Base-by-base conservation (phyloP, 1,140 invertebrate species). In the Spodoptera litura region DNA sequence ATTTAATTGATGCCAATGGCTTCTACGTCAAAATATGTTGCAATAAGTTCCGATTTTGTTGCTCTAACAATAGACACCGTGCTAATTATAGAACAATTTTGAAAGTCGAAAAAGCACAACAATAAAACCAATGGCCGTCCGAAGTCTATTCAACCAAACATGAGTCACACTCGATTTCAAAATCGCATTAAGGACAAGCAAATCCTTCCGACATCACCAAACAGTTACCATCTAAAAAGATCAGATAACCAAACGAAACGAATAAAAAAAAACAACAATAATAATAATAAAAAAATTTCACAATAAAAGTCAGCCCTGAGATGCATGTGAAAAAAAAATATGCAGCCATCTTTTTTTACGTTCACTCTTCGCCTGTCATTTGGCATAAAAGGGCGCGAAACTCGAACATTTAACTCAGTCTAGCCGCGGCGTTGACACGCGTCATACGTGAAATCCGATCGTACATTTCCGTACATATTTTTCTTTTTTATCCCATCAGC, bases 271-370 rank as follows among this genome's bases (percentile, higher is more conserved):
- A 66, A 77, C 38, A 44, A 44, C 38, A 44, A 44, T 10, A 77
- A 66, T 53, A 68, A 56, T 56, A 77, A 31, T 31, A 31, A 31
- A 31, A 77, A 76, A 80, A 78, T 85, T 85, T 87, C 82, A 80
- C 79, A 87, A 87, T 84, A 86, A 86, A 81, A 77, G 82, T 81
- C 85, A 87, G 84, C 84, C 85, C 85, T 87, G 85, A 87, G 80
- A 85, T 72, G 72, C 79, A 74, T 56, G 66, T 70, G 72, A 82
- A 82, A 77, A 81, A 85, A 85, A 85, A 81, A 78, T 73, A 74
- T 15, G 49, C 68, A 25, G 82, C 83, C 83, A 86, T 83, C 73
- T 81, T 87, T 81, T 68, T 87, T 81, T 68, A 31, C 88, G 61
- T 68, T 88, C 86, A 87, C 87, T 87, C 86, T 85, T 86, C 88